phyloP scores from a whole-genome alignment of 2,888 invertebrate species.

The Ormyrus pomaceus region DNA sequence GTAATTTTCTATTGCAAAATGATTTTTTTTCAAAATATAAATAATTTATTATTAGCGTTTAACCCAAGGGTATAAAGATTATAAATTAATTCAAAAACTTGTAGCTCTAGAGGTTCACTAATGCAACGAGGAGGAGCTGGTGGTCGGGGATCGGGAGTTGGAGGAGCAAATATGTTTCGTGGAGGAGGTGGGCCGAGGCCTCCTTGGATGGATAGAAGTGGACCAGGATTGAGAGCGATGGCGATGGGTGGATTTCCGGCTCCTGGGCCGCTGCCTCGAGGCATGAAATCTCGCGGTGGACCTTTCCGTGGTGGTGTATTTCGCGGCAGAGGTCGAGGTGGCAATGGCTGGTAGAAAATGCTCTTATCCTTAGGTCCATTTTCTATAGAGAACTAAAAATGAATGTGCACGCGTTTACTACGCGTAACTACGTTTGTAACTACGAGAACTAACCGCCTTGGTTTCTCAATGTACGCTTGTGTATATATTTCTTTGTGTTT shows the following conservation, averaged over 20 bases:
- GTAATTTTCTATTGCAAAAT: no score
- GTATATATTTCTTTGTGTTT: constrained; percentile 50
- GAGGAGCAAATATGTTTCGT: constrained; percentile 60
- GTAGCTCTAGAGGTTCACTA: constrained; percentile 60
- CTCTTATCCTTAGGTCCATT: not conserved
- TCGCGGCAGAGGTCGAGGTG: constrained; percentile 67
- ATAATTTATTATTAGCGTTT: no score
- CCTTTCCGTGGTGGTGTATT: constrained; percentile 70
- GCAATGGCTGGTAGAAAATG: constrained; percentile 68
- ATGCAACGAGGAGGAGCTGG: constrained; percentile 38
- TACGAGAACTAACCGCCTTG: constrained; percentile 61
- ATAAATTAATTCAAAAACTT: constrained; percentile 56
- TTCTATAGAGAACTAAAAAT: no score
- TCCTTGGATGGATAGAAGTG: constrained; percentile 75
- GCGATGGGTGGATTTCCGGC: constrained; percentile 56
- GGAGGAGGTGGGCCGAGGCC: constrained; percentile 69
- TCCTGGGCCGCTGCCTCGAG: constrained; percentile 65
- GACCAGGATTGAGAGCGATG: constrained; percentile 66
- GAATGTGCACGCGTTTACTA: no score
- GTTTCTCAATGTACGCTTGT: constrained; percentile 49
- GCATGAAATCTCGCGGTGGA: constrained; percentile 69
- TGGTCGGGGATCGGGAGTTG: not conserved
- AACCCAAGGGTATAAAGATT: no score
- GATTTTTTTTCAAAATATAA: no score
- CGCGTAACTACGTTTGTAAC: not conserved